These are phyloP conservation scores for Drosophila tani DNA, from an alignment of 1,140 invertebrate genomes.

Conservation along the genomic window DNA sequence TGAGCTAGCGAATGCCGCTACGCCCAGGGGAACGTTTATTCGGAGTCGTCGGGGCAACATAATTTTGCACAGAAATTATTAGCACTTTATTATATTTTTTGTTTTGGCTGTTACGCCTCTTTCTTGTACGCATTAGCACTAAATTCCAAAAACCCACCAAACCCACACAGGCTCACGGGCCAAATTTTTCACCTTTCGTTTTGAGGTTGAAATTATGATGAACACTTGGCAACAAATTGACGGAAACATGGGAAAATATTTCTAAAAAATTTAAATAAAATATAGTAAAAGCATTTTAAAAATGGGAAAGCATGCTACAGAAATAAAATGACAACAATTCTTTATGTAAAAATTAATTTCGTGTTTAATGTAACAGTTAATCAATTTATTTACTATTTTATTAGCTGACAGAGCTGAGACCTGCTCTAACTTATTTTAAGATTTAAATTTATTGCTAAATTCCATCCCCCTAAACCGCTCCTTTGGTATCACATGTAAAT, in stretches of 20 bases:
- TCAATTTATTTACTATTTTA: too few relatives aligned
- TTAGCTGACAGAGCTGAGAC: too few relatives aligned
- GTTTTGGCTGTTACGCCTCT: conserved; percentile 72
- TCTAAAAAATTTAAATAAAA: neutral
- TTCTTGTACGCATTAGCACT: conserved; percentile 78
- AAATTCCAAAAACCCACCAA: conserved; percentile 42
- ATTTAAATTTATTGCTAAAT: too few relatives aligned
- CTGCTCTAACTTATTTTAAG: too few relatives aligned
- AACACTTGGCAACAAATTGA: neutral
- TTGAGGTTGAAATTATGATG: conserved; percentile 25
- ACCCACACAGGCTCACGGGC: conserved; percentile 4
- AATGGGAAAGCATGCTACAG: neutral
- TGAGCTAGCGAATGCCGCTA: conserved; percentile 10
- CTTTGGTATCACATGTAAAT: too few relatives aligned
- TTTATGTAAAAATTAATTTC: too few relatives aligned
- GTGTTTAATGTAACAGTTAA: too few relatives aligned
- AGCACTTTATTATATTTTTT: conserved; percentile 73
- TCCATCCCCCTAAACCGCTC: too few relatives aligned
- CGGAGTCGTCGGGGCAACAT: conserved; percentile 48
- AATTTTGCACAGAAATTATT: conserved; percentile 74
- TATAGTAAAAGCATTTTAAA: too few relatives aligned
- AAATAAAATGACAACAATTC: neutral
- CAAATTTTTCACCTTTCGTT: conserved; percentile 16
- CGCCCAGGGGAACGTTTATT: conserved; percentile 43
- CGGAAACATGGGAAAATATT: neutral